Evolutionary conservation across 1,140 invertebrate genomes (phyloP), one percentile per base, ranked within the genome.

Genomic region (Probaryconus sp.): DNA sequence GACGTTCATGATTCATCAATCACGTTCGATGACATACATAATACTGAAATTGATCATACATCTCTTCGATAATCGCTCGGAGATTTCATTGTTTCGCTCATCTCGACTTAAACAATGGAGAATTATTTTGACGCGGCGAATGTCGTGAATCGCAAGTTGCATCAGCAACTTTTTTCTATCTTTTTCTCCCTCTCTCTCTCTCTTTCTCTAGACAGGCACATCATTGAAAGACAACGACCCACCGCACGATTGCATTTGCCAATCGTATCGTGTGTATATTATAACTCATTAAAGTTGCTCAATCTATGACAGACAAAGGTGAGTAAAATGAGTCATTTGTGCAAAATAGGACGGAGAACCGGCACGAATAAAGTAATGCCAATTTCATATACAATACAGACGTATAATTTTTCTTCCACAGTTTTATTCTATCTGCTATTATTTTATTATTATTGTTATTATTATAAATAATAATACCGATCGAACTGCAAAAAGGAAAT

Each of bases 211-310:
- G 56, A 55, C 43, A 55, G 71, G 64, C 69, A n/a, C 26, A 63
- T 68, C 53, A 55, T 68, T 69, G 47, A 43, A 48, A 63, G 69
- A 79, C 65, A 63, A 74, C 63, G 26, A 73, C 40, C 60, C 53
- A 65, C 61, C 64, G 42, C n/a, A n/a, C 42, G 42, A 61, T 38
- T 50, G 68, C 75, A 47, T 82, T 81, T 64, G 73, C 76, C 76
- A 79, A 83, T 83, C 77, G 74, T 28, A 83, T 83, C 77, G 74
- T 28, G 68, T 58, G 68, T 83, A 79, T 81, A 80, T 82, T 83
- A 82, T 79, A 81, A 68, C 42, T 67, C 33, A 72, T 69, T 75
- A 74, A 50, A 67, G 48, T 80, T 80, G 56, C 76, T 73, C 80
- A 83, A 81, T 79, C 75, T 73, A 72, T 74, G 56, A 50, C 67